Percentiles rank a stretch among this genome's conserved stretches.
phyloP scores from a whole-genome alignment of 1,140 invertebrate species.

The Papilio machaon region DNA sequence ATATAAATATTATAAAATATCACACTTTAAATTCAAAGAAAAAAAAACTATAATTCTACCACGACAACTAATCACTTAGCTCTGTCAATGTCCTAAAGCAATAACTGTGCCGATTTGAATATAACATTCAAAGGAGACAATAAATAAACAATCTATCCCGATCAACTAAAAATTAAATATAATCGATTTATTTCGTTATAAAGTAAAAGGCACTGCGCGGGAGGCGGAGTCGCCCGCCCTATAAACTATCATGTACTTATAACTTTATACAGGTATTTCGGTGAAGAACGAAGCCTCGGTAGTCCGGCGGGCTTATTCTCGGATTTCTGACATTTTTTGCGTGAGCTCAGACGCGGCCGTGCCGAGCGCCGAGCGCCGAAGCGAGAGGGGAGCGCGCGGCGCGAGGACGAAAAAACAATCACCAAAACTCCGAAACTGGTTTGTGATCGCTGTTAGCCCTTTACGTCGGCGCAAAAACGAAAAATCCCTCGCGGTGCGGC shows the following conservation, averaged over 20 bases:
- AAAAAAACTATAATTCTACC: conserved; percentile 75
- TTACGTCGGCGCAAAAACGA: conserved; percentile 71
- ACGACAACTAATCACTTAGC: conserved; percentile 77
- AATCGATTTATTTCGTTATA: conserved; percentile 75
- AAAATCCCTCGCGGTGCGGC: conserved; percentile 62
- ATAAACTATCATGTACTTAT: conserved; percentile 62
- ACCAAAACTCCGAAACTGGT: conserved; percentile 76
- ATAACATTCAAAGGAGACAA: conserved; percentile 78
- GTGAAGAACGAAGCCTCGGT: conserved; percentile 58
- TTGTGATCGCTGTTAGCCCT: conserved; percentile 64
- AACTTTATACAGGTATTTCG: conserved; percentile 65
- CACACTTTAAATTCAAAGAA: conserved; percentile 81
- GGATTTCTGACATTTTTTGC: conserved; percentile 67
- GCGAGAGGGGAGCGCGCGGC: conserved; percentile 53
- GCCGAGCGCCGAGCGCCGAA: conserved; percentile 50
- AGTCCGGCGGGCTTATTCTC: conserved; percentile 63
- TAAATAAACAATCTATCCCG: conserved; percentile 81
- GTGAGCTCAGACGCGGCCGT: conserved; percentile 54
- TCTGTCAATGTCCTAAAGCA: conserved; percentile 79
- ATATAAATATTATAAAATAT: conserved; percentile 82
- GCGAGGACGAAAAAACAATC: conserved; percentile 73
- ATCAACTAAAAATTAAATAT: conserved; percentile 81
- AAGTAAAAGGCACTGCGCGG: conserved; percentile 78
- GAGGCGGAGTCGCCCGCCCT: conserved; percentile 55
- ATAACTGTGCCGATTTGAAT: conserved; percentile 80